Percentiles rank a stretch among this genome's conserved stretches.
Conservation (phyloP, 2,797 vertebrate genomes). For the Xyrichtys novacula region DNA sequence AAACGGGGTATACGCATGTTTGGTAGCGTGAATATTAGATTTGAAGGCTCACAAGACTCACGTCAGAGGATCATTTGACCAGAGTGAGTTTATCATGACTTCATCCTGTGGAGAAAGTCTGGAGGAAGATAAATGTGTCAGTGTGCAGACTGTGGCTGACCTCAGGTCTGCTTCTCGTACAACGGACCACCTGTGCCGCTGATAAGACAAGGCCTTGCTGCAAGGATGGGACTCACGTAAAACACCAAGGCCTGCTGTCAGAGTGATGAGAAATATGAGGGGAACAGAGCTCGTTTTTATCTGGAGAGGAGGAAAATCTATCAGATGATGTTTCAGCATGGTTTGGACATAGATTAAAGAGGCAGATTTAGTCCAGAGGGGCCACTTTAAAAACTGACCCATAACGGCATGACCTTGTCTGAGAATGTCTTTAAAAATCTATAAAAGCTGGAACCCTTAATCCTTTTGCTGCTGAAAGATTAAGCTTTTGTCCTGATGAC, state of each 20-base stretch:
- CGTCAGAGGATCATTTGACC: constrained; percentile 32
- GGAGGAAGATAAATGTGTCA: not conserved
- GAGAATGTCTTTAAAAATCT: not conserved
- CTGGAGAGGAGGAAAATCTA: constrained; percentile 22
- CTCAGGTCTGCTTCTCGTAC: not conserved
- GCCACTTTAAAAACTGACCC: not conserved
- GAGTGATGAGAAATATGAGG: constrained; percentile 10
- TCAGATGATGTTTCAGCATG: not conserved
- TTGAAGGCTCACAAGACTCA: constrained; percentile 22
- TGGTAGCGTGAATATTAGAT: not conserved
- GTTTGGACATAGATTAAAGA: constrained; percentile 6
- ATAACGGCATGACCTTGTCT: not conserved
- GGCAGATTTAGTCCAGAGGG: not conserved
- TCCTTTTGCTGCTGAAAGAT: not conserved
- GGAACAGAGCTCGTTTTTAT: constrained; percentile 11
- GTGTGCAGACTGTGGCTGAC: constrained; percentile 32
- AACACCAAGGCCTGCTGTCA: constrained; percentile 37
- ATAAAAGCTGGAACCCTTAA: not conserved
- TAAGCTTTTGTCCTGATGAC: not conserved
- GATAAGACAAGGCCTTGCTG: constrained; percentile 53
- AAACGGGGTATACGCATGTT: too few relatives aligned
- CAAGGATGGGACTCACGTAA: constrained; percentile 38
- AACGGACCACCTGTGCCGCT: constrained; percentile 36
- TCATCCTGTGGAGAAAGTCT: constrained; percentile 5
- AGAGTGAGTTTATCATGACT: constrained; percentile 12